Base-by-base conservation (phyloP, 2,888 invertebrate species). In the Lordiphosa fenestrarum region DNA sequence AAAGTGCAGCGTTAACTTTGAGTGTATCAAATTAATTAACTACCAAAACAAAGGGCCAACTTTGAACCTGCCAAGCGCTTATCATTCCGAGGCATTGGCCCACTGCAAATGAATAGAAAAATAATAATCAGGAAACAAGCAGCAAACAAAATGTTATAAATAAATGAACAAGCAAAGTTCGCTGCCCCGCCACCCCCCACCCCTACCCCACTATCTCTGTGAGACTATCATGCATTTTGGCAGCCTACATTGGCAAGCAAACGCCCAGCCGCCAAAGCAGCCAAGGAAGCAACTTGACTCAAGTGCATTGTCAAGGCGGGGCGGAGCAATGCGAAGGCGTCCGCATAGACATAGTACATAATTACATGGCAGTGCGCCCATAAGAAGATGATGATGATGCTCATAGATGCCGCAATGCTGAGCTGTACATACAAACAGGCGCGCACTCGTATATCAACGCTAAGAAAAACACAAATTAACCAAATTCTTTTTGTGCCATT, bases 241-340 rank as follows among this genome's bases (percentile, higher is more conserved):
- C 67, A 55, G 48, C 46, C 51, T 15, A 15, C 15, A 15, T 15
- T 15, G 15, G 15, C 15, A 15, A 15, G 15, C 15, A 13, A 38
- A 62, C 73, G 47, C 64, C 56, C 66, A 53, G 58, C 47, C 65
- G 46, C 23, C 67, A 59, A 15, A 15, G 15, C 15, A 15, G 39
- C 54, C 55, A 69, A 77, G 77, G 84, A 81, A 84, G 71, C 80
- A 74, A 80, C 74, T 77, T 82, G 73, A 78, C 70, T 81, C 81
- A 81, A 81, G 81, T 78, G 78, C 84, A 81, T 82, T 81, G 81
- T 73, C 81, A 81, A 81, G 81, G 81, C 66, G 66, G 61, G 48
- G 15, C 53, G 46, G 39, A 53, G 42, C 56, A 41, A 49, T 46
- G 49, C n/a, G 36, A 57, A 62, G 59, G 39, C 46, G 41, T 23